phyloP scores from a whole-genome alignment of 2,797 vertebrate genomes.

The Acanthopagrus latus region DNA sequence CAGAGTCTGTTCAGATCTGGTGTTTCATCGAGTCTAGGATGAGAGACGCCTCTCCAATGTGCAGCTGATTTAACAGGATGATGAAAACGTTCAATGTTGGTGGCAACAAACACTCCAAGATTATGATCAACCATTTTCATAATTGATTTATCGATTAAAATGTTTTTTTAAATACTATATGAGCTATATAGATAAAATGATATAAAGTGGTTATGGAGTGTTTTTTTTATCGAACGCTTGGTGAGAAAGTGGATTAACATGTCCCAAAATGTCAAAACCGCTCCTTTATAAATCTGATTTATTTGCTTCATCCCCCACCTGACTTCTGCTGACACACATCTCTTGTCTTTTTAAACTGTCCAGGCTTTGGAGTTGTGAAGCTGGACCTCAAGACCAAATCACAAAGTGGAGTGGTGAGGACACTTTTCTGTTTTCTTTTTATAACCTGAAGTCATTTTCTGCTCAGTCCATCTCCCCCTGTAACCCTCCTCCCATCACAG shows the following conservation, averaged over 20 bases:
- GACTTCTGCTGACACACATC: neutral
- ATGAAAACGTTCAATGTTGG: neutral
- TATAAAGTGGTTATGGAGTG: too few relatives aligned
- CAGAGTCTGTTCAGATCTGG: neutral
- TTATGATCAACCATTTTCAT: too few relatives aligned
- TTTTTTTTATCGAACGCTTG: too few relatives aligned
- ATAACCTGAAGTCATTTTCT: neutral
- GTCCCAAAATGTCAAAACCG: neutral
- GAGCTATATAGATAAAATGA: too few relatives aligned
- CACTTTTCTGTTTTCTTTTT: neutral
- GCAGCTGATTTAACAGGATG: neutral
- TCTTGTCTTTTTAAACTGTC: slow-evolving; percentile 40
- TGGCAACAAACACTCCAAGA: neutral
- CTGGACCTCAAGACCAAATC: slow-evolving; percentile 96
- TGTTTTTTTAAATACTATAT: too few relatives aligned
- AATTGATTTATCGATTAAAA: too few relatives aligned
- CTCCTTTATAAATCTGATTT: too few relatives aligned
- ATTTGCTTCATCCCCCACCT: neutral
- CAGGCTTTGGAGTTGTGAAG: slow-evolving; percentile 96
- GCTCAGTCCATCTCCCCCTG: neutral
- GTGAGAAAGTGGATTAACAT: neutral
- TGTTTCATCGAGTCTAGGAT: neutral
- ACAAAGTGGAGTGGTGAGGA: slow-evolving; percentile 94
- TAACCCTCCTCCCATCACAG: neutral
- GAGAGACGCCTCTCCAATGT: neutral